Conservation (phyloP, 2,113 vertebrate genomes). For the Numida meleagris region DNA sequence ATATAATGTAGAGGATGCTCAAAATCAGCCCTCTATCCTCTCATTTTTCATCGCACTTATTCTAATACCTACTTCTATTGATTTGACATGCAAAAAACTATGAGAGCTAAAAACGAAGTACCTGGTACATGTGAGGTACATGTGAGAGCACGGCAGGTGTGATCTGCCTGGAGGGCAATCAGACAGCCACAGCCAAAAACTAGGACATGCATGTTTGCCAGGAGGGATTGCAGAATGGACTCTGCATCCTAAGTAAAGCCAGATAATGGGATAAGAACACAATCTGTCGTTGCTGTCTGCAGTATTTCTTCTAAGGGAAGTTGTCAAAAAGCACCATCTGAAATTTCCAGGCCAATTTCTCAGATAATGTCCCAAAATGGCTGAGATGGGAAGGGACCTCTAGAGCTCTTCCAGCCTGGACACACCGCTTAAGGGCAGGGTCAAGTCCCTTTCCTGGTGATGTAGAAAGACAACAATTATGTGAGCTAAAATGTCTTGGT, state of each 20-base stretch:
- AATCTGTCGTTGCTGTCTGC: not conserved
- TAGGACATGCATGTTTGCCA: not conserved
- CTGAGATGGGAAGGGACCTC: not conserved
- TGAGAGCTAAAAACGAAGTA: not conserved
- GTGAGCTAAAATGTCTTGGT: not conserved
- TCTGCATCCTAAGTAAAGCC: not conserved
- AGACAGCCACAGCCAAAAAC: not conserved
- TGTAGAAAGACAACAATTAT: not conserved
- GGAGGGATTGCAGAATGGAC: not conserved
- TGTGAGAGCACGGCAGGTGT: slow-evolving; percentile 14
- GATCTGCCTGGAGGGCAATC: slow-evolving; percentile 51
- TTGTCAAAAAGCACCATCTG: not conserved
- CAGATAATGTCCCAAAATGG: rapidly evolving
- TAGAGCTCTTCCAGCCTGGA: not conserved
- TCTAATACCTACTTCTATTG: not conserved
- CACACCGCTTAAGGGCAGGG: not conserved
- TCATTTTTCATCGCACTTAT: not conserved
- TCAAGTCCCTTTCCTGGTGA: not conserved
- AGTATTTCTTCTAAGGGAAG: not conserved
- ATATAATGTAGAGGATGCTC: not conserved
- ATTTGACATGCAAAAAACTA: slow-evolving; percentile 8
- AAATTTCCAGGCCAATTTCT: not conserved
- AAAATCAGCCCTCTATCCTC: not conserved
- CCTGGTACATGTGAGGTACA: not conserved
- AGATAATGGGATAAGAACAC: not conserved